Base-by-base conservation (phyloP, 2,797 vertebrate species). In the Sparus aurata region DNA sequence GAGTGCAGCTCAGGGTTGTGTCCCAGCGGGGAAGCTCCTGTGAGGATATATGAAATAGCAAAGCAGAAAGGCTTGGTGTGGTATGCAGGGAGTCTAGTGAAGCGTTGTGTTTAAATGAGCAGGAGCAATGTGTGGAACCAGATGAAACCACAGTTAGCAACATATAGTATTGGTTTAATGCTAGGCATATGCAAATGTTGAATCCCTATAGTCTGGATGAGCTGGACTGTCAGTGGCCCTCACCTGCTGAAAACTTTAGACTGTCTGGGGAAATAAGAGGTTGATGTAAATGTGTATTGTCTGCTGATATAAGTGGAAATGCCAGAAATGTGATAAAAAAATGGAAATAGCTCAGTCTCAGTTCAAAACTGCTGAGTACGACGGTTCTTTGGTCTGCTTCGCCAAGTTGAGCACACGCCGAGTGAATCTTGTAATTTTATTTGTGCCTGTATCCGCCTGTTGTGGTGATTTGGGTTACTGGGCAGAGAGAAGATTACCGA, bases 41-140 rank as follows among this genome's bases (percentile, higher is more conserved):
- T 41, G 75, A 89, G 75, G 71, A 77, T 63, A 68, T 81, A 43
- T n/a, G 69, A 71, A 25, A 66, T 55, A 47, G 60, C 46, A 60
- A 65, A 72, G 72, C 18, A 49, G 53, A 67, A 38, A 81, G 46
- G 27, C 53, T 58, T 66, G 38, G n/a, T 10, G 47, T 63, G 38
- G 18, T 22, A 25, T 27, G 55, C 17, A 10, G 5, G 16, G 34
- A 62, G 43, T 43, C 23, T 12, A 47, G 18, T 62, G 53, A 25
- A 45, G 50, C 17, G 4, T 20, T 67, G 27, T 65, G 20, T 76
- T 80, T 65, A 62, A 81, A 78, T 77, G 62, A 80, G 41, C 66
- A n/a, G 13, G 23, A 52, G 55, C 5, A 43, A 70, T 2, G 61
- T 41, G 38, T 27, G 55, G 66, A 77, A 47, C 54, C 13, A 20